phyloP scores from a whole-genome alignment of 2,797 vertebrate species.

The Crenuchus spilurus region DNA sequence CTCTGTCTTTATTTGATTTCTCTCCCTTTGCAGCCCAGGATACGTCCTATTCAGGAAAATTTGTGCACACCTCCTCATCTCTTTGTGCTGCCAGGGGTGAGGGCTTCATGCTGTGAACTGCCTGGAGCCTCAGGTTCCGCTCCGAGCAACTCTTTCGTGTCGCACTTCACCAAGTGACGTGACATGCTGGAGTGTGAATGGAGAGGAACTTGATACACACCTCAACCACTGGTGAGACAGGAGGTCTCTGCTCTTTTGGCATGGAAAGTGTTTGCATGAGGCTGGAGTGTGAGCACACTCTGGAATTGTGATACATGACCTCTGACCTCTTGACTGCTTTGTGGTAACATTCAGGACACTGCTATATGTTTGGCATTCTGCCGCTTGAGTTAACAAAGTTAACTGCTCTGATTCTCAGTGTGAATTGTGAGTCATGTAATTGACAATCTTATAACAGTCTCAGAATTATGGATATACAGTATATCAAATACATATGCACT shows the following conservation, averaged over 20 bases:
- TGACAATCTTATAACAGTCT: no score
- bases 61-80: constrained; percentile 17
- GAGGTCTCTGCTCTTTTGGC: constrained; percentile 34
- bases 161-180: constrained; percentile 34
- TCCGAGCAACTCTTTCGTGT: constrained; percentile 18
- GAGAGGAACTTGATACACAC: constrained; percentile 28
- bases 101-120: constrained; percentile 44
- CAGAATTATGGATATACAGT: no score
- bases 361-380: background rate
- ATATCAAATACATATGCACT: no score
- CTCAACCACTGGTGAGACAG: constrained; percentile 30
- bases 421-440: no score
- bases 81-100: constrained; percentile 19
- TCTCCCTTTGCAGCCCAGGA: constrained; percentile 26
- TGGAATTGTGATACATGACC: constrained; percentile 39
- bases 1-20: constrained; percentile 55
- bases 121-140: constrained; percentile 37
- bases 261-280: constrained; percentile 28
- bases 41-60: constrained; percentile 43
- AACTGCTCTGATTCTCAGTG: no score
- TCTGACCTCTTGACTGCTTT: constrained; percentile 73
- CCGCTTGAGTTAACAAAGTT: no score
- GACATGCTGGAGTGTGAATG: constrained; percentile 27
- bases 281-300: constrained; percentile 31
- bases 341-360: constrained; percentile 66